Conservation (phyloP, 2,888 invertebrate species). For the Aphelenchoides bicaudatus region DNA sequence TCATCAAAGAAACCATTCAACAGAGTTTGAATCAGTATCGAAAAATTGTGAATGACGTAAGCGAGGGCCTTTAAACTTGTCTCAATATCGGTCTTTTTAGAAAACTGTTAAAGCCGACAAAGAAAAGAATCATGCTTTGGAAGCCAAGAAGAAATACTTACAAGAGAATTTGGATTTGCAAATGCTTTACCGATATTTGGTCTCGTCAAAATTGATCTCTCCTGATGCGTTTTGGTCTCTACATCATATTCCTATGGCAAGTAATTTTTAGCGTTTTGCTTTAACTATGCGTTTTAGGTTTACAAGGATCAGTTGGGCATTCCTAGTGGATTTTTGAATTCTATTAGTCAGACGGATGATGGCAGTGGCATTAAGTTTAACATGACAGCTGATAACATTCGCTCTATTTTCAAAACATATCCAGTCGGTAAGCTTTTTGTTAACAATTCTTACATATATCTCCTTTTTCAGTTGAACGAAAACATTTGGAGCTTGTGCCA, state of each 20-base stretch:
- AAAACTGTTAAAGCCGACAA: constrained; percentile 41
- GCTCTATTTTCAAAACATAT: constrained; percentile 97
- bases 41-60: constrained; percentile 35
- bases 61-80: constrained; percentile 8
- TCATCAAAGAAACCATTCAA: constrained; percentile 84
- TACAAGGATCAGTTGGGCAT: constrained; percentile 72
- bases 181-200: constrained; percentile 91
- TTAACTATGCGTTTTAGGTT: constrained; percentile 14
- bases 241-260: constrained; percentile 59
- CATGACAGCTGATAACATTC: constrained; percentile 90
- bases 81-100: constrained; percentile 28
- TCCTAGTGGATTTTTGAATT: constrained; percentile 68
- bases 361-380: constrained; percentile 70
- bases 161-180: constrained; percentile 44
- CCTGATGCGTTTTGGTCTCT: constrained; percentile 92
- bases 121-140: constrained; percentile 35
- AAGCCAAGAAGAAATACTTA: constrained; percentile 48
- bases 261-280: neutral
- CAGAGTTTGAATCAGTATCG: constrained; percentile 72
- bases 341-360: constrained; percentile 51
- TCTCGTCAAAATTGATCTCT: constrained; percentile 87
- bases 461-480: constrained; percentile 73
- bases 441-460: neutral
- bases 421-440: constrained; percentile 70
- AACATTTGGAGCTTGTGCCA: constrained; percentile 92